phyloP scores from a whole-genome alignment of 2,888 invertebrate genomes.

The Dorcus hopei region DNA sequence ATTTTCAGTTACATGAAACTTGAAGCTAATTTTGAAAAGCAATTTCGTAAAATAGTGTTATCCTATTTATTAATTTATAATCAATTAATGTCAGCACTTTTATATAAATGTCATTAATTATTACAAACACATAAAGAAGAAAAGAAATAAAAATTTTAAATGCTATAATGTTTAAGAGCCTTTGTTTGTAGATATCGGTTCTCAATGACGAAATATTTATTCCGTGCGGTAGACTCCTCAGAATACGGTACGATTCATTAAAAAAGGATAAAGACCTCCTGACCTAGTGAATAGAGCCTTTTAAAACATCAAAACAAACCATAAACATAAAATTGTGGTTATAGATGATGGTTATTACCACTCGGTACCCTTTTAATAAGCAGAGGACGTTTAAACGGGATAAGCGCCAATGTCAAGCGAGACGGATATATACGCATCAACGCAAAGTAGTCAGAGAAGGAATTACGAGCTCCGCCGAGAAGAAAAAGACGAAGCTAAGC shows the following conservation, averaged over 20 bases:
- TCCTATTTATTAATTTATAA: neutral
- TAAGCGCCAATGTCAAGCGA: conserved; percentile 17
- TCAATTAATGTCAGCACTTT: no score
- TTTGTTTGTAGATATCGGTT: no score
- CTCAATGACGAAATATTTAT: no score
- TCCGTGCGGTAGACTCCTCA: neutral
- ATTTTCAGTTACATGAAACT: no score
- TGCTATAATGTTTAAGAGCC: no score
- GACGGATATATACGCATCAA: conserved; percentile 11
- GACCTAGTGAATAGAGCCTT: conserved; percentile 31
- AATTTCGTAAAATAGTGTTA: no score
- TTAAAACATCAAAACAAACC: conserved; percentile 40
- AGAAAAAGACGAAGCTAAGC: conserved; percentile 9
- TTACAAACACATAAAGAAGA: no score
- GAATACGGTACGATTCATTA: conserved; percentile 6
- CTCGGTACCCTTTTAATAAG: conserved; percentile 29
- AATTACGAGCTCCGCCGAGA: neutral
- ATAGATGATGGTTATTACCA: conserved; percentile 31
- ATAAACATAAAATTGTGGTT: conserved; percentile 35
- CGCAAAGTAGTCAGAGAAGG: conserved; percentile 4
- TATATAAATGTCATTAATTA: no score
- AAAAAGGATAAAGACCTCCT: conserved; percentile 33
- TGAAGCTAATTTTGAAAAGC: no score
- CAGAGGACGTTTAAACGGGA: conserved; percentile 26
- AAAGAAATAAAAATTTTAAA: no score